Base-by-base conservation (phyloP, 23 tunicate genomes). In the Oikopleura albicans region DNA sequence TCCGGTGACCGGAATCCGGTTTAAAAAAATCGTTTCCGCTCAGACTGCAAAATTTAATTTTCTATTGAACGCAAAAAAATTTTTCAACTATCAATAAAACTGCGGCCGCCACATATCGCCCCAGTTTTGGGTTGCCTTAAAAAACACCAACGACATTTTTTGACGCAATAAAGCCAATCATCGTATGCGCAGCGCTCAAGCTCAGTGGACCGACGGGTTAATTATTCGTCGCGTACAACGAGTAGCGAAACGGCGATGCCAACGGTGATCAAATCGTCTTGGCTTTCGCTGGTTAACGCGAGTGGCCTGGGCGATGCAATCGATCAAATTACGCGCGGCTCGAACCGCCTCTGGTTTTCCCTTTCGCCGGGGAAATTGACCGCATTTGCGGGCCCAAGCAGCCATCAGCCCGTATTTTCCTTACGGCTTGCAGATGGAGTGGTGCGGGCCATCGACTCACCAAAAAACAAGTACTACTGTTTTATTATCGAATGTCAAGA, bases 281-380 rank as follows among this genome's bases (percentile, higher is more conserved):
- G 79, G 79, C 79, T 71, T 4, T 71, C 79, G 4, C 37, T 71
- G 34, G 79, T 71, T 37, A 71, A 71, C 37, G 79, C 79, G 4
- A 71, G 36, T 71, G 79, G 79, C 33, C 31, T 71, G 4, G 33
- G 37, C 33, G 79, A 71, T 16, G 79, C 79, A 4, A 29, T 29
- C 37, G 27, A 16, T 34, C 79, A 71, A 31, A 29, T 71, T 29
- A 16, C 79, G 4, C 35, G 34, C 36, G 8, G 16, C 59, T 49
- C 59, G 59, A 49, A 49, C 22, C 79, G 79, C 4, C 2, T 71
- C 4, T 71, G 79, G 79, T 71, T 71, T 71, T 12, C 79, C 36
- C 35, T 71, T 2, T 71, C 31, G 37, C 79, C 79, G 34, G 35
- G 79, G 2, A 16, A 29, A 16, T 29, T 71, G 4, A 71, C 35